phyloP scores from a whole-genome alignment of 2,113 vertebrate genomes.

The Zosterops borbonicus region DNA sequence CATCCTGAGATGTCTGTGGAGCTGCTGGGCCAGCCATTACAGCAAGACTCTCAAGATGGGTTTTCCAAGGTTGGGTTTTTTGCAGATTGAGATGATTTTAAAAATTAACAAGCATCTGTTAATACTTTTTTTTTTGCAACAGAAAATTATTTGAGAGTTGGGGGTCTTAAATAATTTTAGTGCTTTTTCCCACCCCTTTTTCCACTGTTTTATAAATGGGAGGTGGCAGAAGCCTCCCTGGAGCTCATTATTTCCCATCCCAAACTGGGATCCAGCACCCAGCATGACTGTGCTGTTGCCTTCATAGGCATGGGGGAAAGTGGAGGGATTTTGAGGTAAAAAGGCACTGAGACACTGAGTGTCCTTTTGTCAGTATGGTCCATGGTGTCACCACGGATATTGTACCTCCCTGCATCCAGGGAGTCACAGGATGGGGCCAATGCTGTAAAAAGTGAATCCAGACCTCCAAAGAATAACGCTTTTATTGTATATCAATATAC shows the following conservation, averaged over 20 bases:
- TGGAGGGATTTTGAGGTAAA: background rate
- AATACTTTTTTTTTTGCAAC: background rate
- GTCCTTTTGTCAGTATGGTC: background rate
- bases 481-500: background rate
- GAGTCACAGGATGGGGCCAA: background rate
- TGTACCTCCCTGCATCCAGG: background rate
- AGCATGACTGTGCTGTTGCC: background rate
- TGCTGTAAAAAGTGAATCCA: background rate
- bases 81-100: background rate
- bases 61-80: background rate
- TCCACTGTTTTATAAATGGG: background rate
- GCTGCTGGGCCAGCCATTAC: fast-evolving
- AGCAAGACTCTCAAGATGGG: background rate
- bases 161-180: conserved; percentile 31
- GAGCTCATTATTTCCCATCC: background rate
- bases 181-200: background rate
- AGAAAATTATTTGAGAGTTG: conserved; percentile 39
- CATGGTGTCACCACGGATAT: background rate
- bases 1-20: background rate
- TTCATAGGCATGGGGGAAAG: background rate
- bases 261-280: background rate
- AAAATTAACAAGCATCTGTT: conserved; percentile 37
- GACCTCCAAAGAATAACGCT: background rate
- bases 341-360: background rate
- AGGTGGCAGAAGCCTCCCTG: background rate